Evolutionary conservation across 2,113 vertebrate species (phyloP).

Genomic region (human (Homo sapiens)): GRCh38 chr18:72789501-72790000

Average conservation of each 20-base stretch:
- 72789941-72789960: neutral
- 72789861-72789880: neutral
- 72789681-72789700: too few relatives aligned
- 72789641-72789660: neutral
- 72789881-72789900: neutral
- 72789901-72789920: neutral
- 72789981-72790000: neutral
- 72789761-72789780: neutral
- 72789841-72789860: neutral
- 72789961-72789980: neutral
- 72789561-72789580: neutral
- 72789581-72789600: neutral
- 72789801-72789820: neutral
- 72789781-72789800: too few relatives aligned
- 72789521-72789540: neutral
- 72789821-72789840: neutral
- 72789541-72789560: neutral
- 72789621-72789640: neutral
- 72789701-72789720: accelerated
- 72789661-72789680: neutral
- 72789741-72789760: neutral
- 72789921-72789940: neutral
- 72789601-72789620: neutral
- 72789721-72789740: too few relatives aligned
- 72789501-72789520: neutral